Evolutionary conservation across 2,797 vertebrate species (phyloP), one percentile per base, ranked within the genome.

Genomic region (Sebastes wilsoni): DNA sequence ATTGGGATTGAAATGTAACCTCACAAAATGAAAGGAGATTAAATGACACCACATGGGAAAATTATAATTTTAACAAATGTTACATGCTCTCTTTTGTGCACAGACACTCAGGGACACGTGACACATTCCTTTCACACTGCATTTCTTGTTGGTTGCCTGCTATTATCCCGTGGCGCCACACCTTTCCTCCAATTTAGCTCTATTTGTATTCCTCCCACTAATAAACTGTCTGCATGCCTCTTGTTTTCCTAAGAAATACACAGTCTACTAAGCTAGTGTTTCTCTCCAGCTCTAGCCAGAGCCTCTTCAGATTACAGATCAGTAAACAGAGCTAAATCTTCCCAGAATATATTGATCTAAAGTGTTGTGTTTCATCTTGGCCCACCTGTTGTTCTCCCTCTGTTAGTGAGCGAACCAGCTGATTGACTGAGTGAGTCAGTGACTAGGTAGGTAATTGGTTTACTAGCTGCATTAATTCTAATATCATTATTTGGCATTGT

Each of bases 1-100:
- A 87, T 84, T 23, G 18, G 64, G 89, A 88, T 72, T 81, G 62
- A 90, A 92, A 90, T 75, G 64, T 76, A 83, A 81, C 59, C 64
- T 74, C 49, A 34, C 55, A 58, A 77, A 83, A 81, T 77, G 66
- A 80, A 68, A 62, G 42, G 6, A 66, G 75, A 79, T 80, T 71
- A 81, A 67, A 74, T 76, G 49, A 54, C 68, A 69, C 11, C 11
- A 11, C 8, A 11, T 12, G 38, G n/a, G 68, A 49, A 75, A 80
- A 61, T 36, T 14, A 34, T 1, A 28, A 32, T 69, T 66, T 66
- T 4, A 30, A 67, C 42, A 65, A 55, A 85, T 74, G 79, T 69
- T 16, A 55, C 42, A 66, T 20, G 38, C 18, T 71, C 5, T 28
- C 27, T 20, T 18, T 10, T n/a, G 6, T 46, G 25, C 49, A 58